Percentiles rank a stretch among this genome's conserved stretches.
phyloP scores from a whole-genome alignment of 2,797 vertebrate species.

The Takifugu rubripes region DNA sequence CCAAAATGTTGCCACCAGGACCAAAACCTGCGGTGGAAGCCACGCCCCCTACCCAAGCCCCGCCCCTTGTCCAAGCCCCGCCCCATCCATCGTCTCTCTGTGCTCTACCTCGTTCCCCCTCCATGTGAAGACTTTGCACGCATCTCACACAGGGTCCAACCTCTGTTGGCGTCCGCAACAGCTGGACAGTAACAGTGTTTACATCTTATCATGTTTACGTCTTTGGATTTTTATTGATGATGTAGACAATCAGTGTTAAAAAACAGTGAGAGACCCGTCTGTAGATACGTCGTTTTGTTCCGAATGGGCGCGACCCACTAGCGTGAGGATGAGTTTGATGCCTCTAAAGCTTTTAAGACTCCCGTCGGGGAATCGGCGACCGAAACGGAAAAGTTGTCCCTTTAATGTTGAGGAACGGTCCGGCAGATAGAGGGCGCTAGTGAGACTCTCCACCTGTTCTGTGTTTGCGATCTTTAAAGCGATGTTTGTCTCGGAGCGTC shows the following conservation, averaged over 20 bases:
- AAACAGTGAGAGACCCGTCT: constrained; percentile 17
- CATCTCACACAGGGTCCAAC: constrained; percentile 57
- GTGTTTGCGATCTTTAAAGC: not conserved
- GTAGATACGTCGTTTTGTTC: constrained; percentile 20
- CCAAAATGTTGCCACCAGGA: constrained; percentile 14
- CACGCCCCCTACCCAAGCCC: no score
- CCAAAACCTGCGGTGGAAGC: constrained; percentile 4
- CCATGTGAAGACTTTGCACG: constrained; percentile 33
- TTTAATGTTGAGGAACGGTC: constrained; percentile 48
- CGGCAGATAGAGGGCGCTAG: no score
- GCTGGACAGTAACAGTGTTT: constrained; percentile 57
- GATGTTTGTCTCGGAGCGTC: constrained; percentile 12
- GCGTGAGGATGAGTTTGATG: constrained; percentile 37
- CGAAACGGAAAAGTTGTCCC: constrained; percentile 43
- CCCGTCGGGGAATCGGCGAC: constrained; percentile 23
- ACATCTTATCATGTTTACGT: constrained; percentile 57
- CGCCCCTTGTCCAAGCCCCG: no score
- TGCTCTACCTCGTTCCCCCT: constrained; percentile 64
- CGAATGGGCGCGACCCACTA: constrained; percentile 21
- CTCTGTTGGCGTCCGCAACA: constrained; percentile 31
- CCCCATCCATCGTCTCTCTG: constrained; percentile 32
- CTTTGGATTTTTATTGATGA: constrained; percentile 54
- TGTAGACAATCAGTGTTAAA: constrained; percentile 74
- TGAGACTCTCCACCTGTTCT: no score
- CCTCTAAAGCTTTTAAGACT: constrained; percentile 50